Conservation (phyloP, 1,140 invertebrate genomes). For the Pararge aegeria region DNA sequence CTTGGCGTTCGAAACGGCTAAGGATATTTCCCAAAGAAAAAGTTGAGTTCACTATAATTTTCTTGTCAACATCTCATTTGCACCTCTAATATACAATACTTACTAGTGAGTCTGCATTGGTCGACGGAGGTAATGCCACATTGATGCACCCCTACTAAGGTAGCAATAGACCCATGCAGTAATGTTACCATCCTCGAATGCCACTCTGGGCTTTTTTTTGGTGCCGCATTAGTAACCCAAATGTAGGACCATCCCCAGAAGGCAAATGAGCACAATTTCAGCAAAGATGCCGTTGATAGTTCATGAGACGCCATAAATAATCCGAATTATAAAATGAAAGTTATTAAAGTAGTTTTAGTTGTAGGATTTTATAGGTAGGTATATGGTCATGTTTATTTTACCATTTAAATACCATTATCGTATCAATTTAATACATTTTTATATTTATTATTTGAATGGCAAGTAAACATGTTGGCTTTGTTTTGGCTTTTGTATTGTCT, state of each 20-base stretch:
- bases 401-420: not conserved
- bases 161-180: conserved; percentile 65
- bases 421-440: not conserved
- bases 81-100: conserved; percentile 18
- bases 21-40: too few relatives aligned
- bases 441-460: not conserved
- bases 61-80: not conserved
- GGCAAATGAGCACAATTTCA: conserved; percentile 57
- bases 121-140: conserved; percentile 48
- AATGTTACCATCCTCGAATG: conserved; percentile 64
- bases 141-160: conserved; percentile 62
- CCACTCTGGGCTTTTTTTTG: conserved; percentile 61
- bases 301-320: conserved; percentile 39
- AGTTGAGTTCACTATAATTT: too few relatives aligned
- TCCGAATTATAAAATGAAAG: not conserved
- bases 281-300: conserved; percentile 37
- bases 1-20: too few relatives aligned
- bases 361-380: too few relatives aligned
- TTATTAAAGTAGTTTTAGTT: too few relatives aligned
- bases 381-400: not conserved
- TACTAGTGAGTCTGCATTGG: conserved; percentile 44
- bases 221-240: conserved; percentile 23
- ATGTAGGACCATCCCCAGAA: conserved; percentile 58
- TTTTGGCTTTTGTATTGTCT: too few relatives aligned
- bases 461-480: too few relatives aligned